phyloP scores from a whole-genome alignment of 2,888 invertebrate genomes.

The Ochropacha duplaris region DNA sequence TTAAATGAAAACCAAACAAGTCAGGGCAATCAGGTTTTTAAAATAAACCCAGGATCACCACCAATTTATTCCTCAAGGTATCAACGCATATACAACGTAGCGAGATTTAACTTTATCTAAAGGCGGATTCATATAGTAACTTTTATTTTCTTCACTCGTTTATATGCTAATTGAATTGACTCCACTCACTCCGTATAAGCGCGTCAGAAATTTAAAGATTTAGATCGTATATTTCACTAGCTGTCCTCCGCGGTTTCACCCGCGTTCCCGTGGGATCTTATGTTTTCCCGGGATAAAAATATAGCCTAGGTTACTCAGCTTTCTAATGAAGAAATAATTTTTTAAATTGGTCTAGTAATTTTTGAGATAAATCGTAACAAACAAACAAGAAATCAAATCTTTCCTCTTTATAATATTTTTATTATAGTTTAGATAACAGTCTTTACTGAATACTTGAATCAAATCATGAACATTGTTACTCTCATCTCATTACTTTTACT shows the following conservation, averaged over 20 bases:
- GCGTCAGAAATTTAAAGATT: conserved; percentile 15
- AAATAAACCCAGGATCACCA: conserved; percentile 1
- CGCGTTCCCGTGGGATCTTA: too few species aligned
- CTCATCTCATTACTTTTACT: conserved; percentile 1
- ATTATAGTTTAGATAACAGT: too few species aligned
- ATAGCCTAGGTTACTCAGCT: too few species aligned
- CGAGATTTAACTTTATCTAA: neutral
- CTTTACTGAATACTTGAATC: too few species aligned
- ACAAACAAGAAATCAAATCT: too few species aligned
- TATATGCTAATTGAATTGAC: conserved; percentile 37
- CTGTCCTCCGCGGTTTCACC: too few species aligned
- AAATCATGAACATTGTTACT: neutral
- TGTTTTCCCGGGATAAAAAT: too few species aligned
- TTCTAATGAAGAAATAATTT: too few species aligned
- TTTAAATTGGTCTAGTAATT: too few species aligned
- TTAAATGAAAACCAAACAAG: neutral
- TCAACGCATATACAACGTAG: neutral
- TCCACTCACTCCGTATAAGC: conserved; percentile 27
- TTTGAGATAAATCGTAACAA: too few species aligned
- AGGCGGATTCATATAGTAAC: conserved; percentile 9
- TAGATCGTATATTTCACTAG: too few species aligned
- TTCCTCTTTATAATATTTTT: too few species aligned
- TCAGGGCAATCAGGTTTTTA: neutral
- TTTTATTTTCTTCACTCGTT: conserved; percentile 24
- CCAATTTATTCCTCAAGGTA: conserved; percentile 1